These are phyloP conservation scores for Chinchilla lanigera DNA, from an alignment of 2,113 vertebrate genomes.

Conservation along the genomic window DNA sequence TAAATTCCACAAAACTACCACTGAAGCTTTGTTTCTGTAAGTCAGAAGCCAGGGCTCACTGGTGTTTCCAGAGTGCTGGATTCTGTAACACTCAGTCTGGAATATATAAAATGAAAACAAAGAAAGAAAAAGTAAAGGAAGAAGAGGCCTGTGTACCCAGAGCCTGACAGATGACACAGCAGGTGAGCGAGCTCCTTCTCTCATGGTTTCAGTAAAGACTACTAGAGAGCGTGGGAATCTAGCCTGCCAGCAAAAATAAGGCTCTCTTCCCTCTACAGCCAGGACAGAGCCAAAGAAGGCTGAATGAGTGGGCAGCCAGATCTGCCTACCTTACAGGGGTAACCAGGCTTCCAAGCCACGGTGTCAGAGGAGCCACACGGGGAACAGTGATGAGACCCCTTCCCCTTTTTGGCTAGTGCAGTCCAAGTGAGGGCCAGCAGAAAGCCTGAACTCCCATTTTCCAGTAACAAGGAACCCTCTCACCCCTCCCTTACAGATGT, in stretches of 20 bases:
- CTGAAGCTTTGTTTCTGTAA: neutral
- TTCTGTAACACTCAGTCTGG: neutral
- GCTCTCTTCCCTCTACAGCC: neutral
- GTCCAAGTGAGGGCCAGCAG: neutral
- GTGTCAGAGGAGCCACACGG: neutral
- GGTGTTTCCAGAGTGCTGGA: neutral
- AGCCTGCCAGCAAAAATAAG: neutral
- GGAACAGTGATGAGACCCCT: neutral
- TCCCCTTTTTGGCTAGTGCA: neutral
- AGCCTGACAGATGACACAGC: neutral
- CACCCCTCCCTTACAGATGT: neutral
- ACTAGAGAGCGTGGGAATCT: neutral
- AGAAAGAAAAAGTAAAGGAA: neutral
- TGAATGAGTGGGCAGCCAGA: neutral
- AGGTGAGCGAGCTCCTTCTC: neutral
- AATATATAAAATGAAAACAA: neutral
- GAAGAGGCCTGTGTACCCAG: neutral
- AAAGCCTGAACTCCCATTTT: neutral
- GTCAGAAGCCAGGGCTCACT: neutral
- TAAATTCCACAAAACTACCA: conserved; percentile 39
- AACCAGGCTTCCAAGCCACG: neutral
- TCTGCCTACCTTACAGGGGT: neutral
- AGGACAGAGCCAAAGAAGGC: neutral
- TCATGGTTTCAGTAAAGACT: neutral
- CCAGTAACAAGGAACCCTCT: neutral